phyloP scores from a whole-genome alignment of 2,797 vertebrate genomes.

The Lepilemur ruficaudatus region DNA sequence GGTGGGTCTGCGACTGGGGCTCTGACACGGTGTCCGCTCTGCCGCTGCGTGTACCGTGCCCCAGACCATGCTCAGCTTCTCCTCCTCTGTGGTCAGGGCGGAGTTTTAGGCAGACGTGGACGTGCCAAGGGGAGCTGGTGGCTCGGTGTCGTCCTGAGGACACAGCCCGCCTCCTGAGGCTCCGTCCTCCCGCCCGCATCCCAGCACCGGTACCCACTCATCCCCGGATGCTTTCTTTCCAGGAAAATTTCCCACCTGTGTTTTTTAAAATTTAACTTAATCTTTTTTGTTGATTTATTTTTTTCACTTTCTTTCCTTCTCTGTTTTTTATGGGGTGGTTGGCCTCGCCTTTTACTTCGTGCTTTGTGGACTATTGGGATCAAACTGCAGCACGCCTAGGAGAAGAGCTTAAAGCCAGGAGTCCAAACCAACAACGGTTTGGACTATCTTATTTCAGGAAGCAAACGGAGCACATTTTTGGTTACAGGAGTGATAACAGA shows the following conservation, averaged over 20 bases:
- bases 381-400: fast-evolving
- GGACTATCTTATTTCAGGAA: background rate
- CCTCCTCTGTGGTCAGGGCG: fast-evolving
- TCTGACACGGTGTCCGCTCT: fast-evolving
- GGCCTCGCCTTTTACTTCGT: background rate
- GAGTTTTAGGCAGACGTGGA: background rate
- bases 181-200: fast-evolving
- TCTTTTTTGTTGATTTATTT: background rate
- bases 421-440: fast-evolving
- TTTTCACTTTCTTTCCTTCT: background rate
- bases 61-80: fast-evolving
- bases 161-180: fast-evolving
- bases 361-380: fast-evolving
- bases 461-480: fast-evolving
- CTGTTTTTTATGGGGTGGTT: fast-evolving
- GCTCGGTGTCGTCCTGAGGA: fast-evolving
- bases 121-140: no score
- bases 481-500: fast-evolving
- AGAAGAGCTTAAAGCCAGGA: fast-evolving
- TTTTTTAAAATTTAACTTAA: background rate
- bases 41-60: fast-evolving
- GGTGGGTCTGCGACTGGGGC: no score
- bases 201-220: background rate
- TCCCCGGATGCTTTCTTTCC: no score
- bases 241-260: background rate